Evolutionary conservation across 2,797 vertebrate genomes (phyloP).

Genomic region (Megalops cyprinoides): DNA sequence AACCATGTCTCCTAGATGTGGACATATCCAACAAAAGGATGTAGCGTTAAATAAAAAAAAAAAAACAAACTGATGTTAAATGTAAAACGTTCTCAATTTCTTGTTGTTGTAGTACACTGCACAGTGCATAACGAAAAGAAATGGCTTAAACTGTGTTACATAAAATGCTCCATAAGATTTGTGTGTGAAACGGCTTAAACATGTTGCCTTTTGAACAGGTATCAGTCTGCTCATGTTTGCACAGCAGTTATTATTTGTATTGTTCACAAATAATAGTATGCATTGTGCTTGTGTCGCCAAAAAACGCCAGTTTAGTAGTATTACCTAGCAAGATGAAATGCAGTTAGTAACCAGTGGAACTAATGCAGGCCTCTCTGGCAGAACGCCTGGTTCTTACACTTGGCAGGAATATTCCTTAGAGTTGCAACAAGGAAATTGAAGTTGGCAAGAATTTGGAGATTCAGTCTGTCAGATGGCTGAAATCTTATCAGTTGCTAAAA

Average conservation of each 20-base stretch:
- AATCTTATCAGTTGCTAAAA: conserved; percentile 37
- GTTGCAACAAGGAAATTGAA: conserved; percentile 13
- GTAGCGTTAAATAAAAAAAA: neutral
- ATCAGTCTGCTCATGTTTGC: neutral
- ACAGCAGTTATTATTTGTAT: neutral
- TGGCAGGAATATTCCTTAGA: conserved; percentile 23
- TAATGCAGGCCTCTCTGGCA: conserved; percentile 4
- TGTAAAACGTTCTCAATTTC: neutral
- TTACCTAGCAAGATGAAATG: conserved; percentile 17
- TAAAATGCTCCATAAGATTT: too few relatives aligned
- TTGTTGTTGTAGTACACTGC: neutral
- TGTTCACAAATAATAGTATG: conserved; percentile 4
- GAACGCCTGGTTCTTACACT: conserved; percentile 12
- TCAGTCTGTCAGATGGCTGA: conserved; percentile 25
- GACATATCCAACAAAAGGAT: neutral
- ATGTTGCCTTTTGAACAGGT: neutral
- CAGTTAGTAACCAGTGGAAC: conserved; percentile 14
- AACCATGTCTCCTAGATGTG: neutral
- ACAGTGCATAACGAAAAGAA: neutral
- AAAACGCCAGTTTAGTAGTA: neutral
- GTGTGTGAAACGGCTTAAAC: neutral
- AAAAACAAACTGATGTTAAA: neutral
- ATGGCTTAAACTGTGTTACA: neutral
- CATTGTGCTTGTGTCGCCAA: neutral
- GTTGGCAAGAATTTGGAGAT: conserved; percentile 27